A percentile compares a stretch with the other conserved stretches of the same genome.
Evolutionary conservation across 2,888 invertebrate species (phyloP).

Genomic region (Cantharis lateralis): DNA sequence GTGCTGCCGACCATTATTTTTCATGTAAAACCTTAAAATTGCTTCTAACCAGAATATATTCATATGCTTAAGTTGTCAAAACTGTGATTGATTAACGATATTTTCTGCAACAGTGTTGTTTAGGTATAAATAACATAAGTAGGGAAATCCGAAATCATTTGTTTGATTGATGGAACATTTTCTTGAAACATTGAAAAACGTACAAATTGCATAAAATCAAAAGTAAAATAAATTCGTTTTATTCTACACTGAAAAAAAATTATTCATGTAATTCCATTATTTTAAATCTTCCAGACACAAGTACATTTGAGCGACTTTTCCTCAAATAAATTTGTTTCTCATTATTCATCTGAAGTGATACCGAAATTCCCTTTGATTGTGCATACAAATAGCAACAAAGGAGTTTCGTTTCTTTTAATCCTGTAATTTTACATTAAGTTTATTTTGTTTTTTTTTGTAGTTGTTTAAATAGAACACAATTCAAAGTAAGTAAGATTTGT

Average conservation of each 20-base stretch:
- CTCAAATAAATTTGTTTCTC: neutral
- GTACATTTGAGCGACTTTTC: neutral
- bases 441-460: neutral
- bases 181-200: neutral
- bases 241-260: too few relatives aligned
- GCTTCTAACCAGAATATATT: neutral
- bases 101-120: neutral
- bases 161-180: neutral
- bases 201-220: neutral
- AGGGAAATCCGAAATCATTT: neutral
- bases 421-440: neutral
- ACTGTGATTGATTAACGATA: neutral
- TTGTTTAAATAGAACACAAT: neutral
- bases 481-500: neutral
- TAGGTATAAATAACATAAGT: neutral
- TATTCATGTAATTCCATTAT: too few relatives aligned
- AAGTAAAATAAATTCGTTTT: too few relatives aligned
- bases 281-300: neutral
- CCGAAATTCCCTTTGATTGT: neutral
- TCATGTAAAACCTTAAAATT: neutral
- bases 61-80: neutral
- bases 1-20: neutral
- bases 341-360: neutral
- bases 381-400: neutral
- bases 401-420: neutral